A percentile compares a stretch with the other conserved stretches of the same genome.
Evolutionary conservation across 2,797 vertebrate genomes (phyloP).

Genomic region (Poecilia gillii): DNA sequence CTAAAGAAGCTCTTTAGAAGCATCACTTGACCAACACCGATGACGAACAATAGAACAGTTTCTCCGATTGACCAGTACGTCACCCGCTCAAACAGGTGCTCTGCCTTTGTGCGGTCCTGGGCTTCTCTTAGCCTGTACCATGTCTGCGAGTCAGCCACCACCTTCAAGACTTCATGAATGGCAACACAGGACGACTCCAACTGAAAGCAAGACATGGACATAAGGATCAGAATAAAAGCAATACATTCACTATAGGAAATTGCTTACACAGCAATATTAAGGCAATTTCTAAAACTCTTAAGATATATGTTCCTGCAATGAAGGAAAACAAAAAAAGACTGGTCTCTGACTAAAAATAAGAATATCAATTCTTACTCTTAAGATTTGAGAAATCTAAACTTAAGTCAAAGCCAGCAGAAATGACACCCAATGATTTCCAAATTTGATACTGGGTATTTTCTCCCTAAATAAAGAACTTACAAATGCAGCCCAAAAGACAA

Average conservation of each 20-base stretch:
- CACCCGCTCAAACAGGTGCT: slow-evolving; percentile 84
- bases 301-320: not conserved
- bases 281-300: not conserved
- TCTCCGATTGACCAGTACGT: slow-evolving; percentile 89
- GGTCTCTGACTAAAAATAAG: not conserved
- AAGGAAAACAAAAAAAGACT: not conserved
- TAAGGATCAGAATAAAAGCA: not conserved
- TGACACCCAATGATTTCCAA: not conserved
- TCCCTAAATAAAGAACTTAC: not conserved
- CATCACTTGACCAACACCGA: slow-evolving; percentile 89
- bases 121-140: slow-evolving; percentile 88
- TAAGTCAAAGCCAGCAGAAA: not conserved
- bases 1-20: slow-evolving; percentile 91
- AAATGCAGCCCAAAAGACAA: not conserved
- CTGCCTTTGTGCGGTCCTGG: slow-evolving; percentile 85
- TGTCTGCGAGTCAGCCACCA: slow-evolving; percentile 86
- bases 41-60: slow-evolving; percentile 84
- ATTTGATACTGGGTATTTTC: not conserved
- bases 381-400: not conserved
- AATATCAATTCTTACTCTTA: not conserved
- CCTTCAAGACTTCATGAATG: slow-evolving; percentile 89
- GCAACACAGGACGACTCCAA: slow-evolving; percentile 89
- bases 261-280: not conserved
- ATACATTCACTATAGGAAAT: not conserved
- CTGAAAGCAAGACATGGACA: slow-evolving; percentile 64